phyloP scores from a whole-genome alignment of 2,888 invertebrate genomes.

The Cybosia mesomella region DNA sequence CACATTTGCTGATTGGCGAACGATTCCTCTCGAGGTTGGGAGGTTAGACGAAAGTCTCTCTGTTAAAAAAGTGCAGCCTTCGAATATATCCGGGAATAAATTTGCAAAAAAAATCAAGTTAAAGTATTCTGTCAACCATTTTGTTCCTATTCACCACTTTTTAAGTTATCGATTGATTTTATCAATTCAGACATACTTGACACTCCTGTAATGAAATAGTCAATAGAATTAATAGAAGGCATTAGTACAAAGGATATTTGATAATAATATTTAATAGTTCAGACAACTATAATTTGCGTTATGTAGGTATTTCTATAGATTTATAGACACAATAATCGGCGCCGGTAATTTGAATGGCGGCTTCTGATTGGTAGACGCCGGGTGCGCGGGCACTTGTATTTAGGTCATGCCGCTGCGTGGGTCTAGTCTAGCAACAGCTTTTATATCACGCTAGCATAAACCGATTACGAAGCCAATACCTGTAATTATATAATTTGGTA shows the following conservation, averaged over 20 bases:
- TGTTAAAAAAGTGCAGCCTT: too few species aligned
- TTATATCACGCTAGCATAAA: conserved; percentile 56
- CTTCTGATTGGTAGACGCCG: conserved; percentile 80
- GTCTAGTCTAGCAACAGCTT: conserved; percentile 75
- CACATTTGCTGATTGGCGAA: too few species aligned
- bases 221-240: conserved; percentile 39
- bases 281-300: conserved; percentile 70
- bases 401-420: conserved; percentile 83
- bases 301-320: conserved; percentile 64
- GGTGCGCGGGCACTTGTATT: conserved; percentile 77
- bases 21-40: too few species aligned
- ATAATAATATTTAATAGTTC: conserved; percentile 73
- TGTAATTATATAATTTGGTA: conserved; percentile 41
- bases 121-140: too few species aligned
- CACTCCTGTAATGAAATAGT: not conserved
- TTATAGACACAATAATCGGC: conserved; percentile 75
- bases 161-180: not conserved
- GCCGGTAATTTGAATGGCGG: conserved; percentile 81
- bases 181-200: not conserved
- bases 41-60: too few species aligned
- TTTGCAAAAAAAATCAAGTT: too few species aligned
- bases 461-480: conserved; percentile 42
- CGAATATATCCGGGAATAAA: too few species aligned
- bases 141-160: not conserved
- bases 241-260: conserved; percentile 70